Evolutionary conservation across 2,797 vertebrate genomes (phyloP).

Genomic region (Diplodus sargus): DNA sequence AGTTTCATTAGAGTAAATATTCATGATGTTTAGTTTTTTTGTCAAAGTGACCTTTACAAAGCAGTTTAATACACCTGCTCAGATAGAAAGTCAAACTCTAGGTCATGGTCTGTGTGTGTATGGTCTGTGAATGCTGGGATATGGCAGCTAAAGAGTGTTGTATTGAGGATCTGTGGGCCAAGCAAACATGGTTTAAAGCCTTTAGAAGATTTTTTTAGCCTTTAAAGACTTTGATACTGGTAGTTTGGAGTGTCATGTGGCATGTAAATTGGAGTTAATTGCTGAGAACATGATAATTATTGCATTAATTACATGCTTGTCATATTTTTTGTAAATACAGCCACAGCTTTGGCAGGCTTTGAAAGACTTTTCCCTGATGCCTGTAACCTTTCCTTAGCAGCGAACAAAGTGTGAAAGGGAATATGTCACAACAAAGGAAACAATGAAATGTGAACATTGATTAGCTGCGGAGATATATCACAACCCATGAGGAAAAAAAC

Average conservation of each 20-base stretch:
- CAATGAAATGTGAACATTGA: conserved; percentile 61
- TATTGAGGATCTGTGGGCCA: too few relatives aligned
- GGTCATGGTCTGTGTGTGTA: background rate
- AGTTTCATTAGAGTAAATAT: background rate
- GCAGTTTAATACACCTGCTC: background rate
- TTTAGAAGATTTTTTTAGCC: too few relatives aligned
- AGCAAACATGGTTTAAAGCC: too few relatives aligned
- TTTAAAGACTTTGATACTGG: too few relatives aligned
- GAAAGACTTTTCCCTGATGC: conserved; percentile 17
- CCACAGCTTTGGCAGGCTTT: background rate
- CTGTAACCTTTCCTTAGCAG: conserved; percentile 17
- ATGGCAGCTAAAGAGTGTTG: too few relatives aligned
- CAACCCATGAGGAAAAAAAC: conserved; percentile 26
- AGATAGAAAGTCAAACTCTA: background rate
- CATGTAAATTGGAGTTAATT: background rate
- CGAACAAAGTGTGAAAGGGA: conserved; percentile 42
- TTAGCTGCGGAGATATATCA: conserved; percentile 68
- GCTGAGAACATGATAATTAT: background rate
- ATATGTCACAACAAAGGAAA: conserved; percentile 38
- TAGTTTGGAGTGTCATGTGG: too few relatives aligned
- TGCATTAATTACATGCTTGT: conserved; percentile 16
- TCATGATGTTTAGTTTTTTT: background rate
- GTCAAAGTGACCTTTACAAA: too few relatives aligned
- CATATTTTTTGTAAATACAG: conserved; percentile 5
- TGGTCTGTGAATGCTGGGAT: too few relatives aligned